phyloP scores from a whole-genome alignment of 2,113 vertebrate genomes.

The Ariopsis seemanni region DNA sequence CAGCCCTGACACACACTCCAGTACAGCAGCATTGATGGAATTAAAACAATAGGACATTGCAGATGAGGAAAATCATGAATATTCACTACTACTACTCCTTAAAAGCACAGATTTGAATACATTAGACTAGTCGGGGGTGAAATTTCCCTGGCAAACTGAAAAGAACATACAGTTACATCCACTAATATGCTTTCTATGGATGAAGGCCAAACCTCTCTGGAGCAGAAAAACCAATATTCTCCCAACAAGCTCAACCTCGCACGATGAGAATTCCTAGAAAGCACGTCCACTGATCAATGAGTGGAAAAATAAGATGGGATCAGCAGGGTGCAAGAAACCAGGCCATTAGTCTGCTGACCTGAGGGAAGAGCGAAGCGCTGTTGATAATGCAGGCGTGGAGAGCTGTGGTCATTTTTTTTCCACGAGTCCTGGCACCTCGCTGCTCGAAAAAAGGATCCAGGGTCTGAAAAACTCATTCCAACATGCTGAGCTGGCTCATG shows the following conservation, averaged over 20 bases:
- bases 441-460: not conserved
- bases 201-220: conserved; percentile 40
- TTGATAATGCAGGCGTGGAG: conserved; percentile 1
- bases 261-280: conserved; percentile 14
- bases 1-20: not conserved
- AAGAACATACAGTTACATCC: conserved; percentile 22
- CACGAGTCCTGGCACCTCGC: not conserved
- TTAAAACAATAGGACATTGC: conserved; percentile 16
- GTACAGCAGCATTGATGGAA: not conserved
- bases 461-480: conserved; percentile 20
- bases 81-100: conserved; percentile 25
- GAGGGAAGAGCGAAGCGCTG: conserved; percentile 5
- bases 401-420: conserved; percentile 22
- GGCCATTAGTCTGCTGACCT: conserved; percentile 44
- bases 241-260: conserved; percentile 3
- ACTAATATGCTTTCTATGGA: conserved; percentile 28
- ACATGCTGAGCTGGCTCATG: conserved; percentile 24
- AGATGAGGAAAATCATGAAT: conserved; percentile 26
- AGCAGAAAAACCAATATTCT: not conserved
- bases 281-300: conserved; percentile 34
- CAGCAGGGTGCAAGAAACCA: conserved; percentile 31
- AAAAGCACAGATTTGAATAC: conserved; percentile 26
- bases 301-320: conserved; percentile 35
- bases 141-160: conserved; percentile 25
- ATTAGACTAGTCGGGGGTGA: conserved; percentile 21